Conservation (phyloP, 2,113 vertebrate species). For the Chroicocephalus ridibundus region DNA sequence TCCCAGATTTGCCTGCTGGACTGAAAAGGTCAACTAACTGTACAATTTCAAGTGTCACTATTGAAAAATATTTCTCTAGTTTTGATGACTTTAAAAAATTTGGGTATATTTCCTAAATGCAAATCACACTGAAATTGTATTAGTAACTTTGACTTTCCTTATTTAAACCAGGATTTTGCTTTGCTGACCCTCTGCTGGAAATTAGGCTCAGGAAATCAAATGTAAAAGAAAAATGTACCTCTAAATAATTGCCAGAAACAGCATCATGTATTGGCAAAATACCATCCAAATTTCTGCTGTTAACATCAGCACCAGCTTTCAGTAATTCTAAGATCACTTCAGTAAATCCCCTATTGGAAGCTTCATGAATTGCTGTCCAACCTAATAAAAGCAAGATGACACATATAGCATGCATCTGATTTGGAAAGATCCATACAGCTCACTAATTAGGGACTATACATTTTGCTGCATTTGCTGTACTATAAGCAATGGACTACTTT, state of each 20-base stretch:
- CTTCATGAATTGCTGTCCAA: conserved; percentile 87
- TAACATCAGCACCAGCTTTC: conserved; percentile 80
- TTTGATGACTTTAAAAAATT: not conserved
- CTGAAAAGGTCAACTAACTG: not conserved
- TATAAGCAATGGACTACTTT: not conserved
- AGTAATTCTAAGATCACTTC: conserved; percentile 78
- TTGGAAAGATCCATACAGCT: not conserved
- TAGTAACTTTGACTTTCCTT: not conserved
- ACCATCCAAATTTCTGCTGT: conserved; percentile 72
- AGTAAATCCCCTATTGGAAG: conserved; percentile 60
- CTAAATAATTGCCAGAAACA: conserved; percentile 68
- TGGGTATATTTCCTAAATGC: not conserved
- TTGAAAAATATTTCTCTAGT: not conserved
- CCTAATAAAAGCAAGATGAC: conserved; percentile 70
- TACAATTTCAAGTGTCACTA: not conserved
- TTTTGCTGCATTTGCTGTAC: not conserved
- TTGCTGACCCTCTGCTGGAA: not conserved
- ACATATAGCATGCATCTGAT: not conserved
- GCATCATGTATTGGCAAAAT: conserved; percentile 82
- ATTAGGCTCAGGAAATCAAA: not conserved
- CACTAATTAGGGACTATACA: not conserved
- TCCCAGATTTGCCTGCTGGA: not conserved
- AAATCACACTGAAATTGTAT: not conserved
- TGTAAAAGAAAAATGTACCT: conserved; percentile 70
- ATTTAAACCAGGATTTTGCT: not conserved